phyloP scores from a whole-genome alignment of 2,113 vertebrate species.

The Nanorana parkeri region DNA sequence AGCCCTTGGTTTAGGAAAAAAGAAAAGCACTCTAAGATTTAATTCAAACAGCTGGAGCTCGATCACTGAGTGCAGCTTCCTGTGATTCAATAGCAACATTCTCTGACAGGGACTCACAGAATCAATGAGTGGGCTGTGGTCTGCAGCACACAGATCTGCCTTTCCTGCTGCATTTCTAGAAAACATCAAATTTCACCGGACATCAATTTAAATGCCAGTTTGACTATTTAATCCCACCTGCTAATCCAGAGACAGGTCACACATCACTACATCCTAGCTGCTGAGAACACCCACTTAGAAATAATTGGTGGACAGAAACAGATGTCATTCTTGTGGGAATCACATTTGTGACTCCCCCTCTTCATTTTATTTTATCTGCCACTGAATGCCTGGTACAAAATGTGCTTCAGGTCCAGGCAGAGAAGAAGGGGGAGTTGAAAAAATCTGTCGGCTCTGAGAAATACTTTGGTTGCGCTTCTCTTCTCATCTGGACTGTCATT shows the following conservation, averaged over 20 bases:
- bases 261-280: background rate
- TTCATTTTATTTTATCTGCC: slow-evolving; percentile 9
- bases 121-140: slow-evolving; percentile 37
- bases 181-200: background rate
- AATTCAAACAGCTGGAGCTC: slow-evolving; percentile 28
- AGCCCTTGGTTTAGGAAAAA: background rate
- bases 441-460: slow-evolving; percentile 13
- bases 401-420: slow-evolving; percentile 19
- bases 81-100: slow-evolving; percentile 44
- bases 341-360: slow-evolving; percentile 20
- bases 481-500: background rate
- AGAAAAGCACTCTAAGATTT: slow-evolving; percentile 5
- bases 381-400: slow-evolving; percentile 38
- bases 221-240: too few species aligned
- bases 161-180: background rate
- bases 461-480: slow-evolving; percentile 11
- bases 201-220: background rate
- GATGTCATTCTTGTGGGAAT: slow-evolving; percentile 22
- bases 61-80: slow-evolving; percentile 23
- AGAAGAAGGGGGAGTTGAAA: slow-evolving; percentile 4
- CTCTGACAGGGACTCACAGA: slow-evolving; percentile 21
- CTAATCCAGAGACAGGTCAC: background rate
- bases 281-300: slow-evolving; percentile 12
- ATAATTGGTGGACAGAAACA: slow-evolving; percentile 14
- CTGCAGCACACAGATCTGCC: slow-evolving; percentile 23